Conservation (phyloP, 1,140 invertebrate genomes). For the Panonychus citri region DNA sequence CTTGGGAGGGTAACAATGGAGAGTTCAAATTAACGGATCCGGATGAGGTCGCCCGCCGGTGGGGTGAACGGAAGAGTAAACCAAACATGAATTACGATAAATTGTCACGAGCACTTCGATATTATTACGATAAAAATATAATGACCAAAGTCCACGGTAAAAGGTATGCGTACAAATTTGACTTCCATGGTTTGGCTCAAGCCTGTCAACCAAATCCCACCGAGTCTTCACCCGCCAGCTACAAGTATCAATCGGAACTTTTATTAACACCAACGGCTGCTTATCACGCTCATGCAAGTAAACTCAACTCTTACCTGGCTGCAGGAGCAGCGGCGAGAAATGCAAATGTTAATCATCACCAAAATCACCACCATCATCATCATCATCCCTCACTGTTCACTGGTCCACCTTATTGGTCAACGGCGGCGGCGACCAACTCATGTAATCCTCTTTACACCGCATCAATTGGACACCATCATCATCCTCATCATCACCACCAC, state of each 20-base stretch:
- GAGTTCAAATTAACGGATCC: conserved; percentile 34
- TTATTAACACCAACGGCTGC: background rate
- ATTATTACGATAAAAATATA: conserved; percentile 37
- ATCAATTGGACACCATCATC: background rate
- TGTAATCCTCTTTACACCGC: background rate
- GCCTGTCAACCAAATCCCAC: conserved; percentile 2
- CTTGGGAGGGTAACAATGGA: conserved; percentile 28
- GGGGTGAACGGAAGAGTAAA: conserved; percentile 34
- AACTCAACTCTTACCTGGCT: background rate
- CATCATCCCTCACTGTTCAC: background rate
- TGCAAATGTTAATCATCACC: background rate
- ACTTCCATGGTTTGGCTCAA: conserved; percentile 15
- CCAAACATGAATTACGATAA: conserved; percentile 40
- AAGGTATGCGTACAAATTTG: conserved; percentile 29
- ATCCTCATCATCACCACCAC: conserved; percentile 1
- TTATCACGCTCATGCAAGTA: background rate
- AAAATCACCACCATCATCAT: background rate
- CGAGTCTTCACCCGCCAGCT: background rate
- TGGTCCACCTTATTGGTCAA: background rate
- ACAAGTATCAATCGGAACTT: conserved; percentile 1
- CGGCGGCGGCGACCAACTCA: conserved; percentile 1
- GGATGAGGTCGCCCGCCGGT: conserved; percentile 34
- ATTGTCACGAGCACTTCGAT: conserved; percentile 31
- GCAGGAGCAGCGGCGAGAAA: background rate
- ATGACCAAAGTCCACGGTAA: conserved; percentile 34